A percentile compares a stretch with the other conserved stretches of the same genome.
phyloP scores from a whole-genome alignment of 2,797 vertebrate species.

The Hydrophis major region DNA sequence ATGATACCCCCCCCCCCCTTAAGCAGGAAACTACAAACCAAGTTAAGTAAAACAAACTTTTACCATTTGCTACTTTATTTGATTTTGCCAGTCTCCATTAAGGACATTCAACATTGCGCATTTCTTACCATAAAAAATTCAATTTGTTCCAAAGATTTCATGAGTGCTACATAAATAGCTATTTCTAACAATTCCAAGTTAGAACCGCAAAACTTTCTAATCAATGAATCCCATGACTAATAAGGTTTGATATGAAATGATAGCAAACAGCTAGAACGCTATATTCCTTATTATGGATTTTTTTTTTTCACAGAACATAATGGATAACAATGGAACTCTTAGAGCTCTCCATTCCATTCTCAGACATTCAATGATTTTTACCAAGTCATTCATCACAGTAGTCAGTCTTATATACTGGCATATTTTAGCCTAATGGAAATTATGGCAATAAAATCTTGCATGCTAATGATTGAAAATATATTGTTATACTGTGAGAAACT shows the following conservation, averaged over 20 bases:
- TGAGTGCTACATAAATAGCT: background rate
- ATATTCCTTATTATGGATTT: background rate
- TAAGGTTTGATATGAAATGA: background rate
- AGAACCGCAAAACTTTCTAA: background rate
- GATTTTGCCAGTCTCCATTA: background rate
- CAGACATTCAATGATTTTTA: background rate
- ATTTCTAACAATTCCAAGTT: background rate
- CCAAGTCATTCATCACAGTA: background rate
- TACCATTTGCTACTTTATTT: constrained; percentile 2
- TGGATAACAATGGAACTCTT: background rate
- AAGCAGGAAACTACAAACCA: constrained; percentile 15
- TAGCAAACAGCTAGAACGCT: background rate
- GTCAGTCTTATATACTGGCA: background rate
- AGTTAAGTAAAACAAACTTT: background rate
- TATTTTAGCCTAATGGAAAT: background rate
- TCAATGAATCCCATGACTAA: background rate
- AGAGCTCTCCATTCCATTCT: background rate
- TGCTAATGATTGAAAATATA: background rate
- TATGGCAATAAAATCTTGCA: background rate
- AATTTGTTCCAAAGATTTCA: background rate
- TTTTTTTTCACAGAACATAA: background rate
- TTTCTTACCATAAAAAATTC: background rate
- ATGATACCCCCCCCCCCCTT: background rate
- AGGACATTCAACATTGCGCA: background rate
- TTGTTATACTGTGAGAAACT: background rate